A percentile compares a stretch with the other conserved stretches of the same genome.
Conservation (phyloP, 2,113 vertebrate genomes). For the Halcyon senegalensis region DNA sequence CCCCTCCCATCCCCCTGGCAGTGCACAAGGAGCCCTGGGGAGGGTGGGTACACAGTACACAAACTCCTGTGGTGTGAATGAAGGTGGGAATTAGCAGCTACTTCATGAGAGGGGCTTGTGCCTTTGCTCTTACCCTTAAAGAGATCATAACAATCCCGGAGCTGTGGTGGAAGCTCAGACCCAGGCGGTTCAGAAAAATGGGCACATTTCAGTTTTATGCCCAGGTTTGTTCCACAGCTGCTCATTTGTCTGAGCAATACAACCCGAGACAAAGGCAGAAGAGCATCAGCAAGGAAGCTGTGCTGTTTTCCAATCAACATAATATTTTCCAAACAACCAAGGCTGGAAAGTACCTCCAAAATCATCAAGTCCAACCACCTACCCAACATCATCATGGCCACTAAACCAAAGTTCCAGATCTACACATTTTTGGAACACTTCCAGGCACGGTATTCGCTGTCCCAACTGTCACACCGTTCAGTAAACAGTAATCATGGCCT, state of each 20-base stretch:
- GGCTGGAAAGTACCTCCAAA: too few relatives aligned
- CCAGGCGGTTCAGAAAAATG: neutral
- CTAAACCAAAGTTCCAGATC: too few relatives aligned
- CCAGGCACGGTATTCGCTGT: neutral
- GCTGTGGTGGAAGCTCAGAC: fast-evolving
- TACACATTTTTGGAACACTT: too few relatives aligned
- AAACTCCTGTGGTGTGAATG: neutral
- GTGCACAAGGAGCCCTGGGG: neutral
- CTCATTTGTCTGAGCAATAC: neutral
- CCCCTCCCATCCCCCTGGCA: neutral
- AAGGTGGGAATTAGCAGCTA: neutral
- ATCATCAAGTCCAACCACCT: too few relatives aligned
- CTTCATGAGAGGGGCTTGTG: neutral
- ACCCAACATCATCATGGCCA: too few relatives aligned
- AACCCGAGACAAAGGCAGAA: neutral
- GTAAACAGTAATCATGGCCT: constrained; percentile 24
- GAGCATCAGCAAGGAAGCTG: neutral
- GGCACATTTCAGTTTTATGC: neutral
- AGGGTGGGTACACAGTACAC: neutral
- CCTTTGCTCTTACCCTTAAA: neutral
- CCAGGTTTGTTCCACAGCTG: neutral
- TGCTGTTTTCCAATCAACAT: neutral
- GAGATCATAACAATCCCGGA: neutral
- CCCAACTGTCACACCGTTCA: neutral
- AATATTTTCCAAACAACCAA: too few relatives aligned